Conservation (phyloP, 2,888 invertebrate genomes). For the Leptopilina drosophilae region DNA sequence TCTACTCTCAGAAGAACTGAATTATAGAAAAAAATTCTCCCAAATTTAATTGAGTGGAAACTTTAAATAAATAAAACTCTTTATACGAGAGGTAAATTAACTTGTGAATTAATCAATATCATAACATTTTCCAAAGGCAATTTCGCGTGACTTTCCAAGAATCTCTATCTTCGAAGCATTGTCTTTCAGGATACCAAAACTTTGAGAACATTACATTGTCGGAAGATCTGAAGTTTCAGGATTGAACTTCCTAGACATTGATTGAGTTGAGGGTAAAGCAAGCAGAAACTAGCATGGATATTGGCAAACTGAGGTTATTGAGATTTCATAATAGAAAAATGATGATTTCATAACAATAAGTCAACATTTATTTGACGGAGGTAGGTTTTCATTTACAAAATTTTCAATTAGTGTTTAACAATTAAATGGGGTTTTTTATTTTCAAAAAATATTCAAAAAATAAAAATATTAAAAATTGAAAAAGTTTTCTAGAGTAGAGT, state of each 20-base stretch:
- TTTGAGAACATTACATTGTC: constrained; percentile 22
- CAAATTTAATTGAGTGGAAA: too few relatives aligned
- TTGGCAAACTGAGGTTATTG: constrained; percentile 20
- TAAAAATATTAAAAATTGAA: too few relatives aligned
- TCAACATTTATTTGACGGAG: not conserved
- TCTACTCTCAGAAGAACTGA: too few relatives aligned
- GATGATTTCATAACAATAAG: not conserved
- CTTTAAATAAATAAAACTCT: too few relatives aligned
- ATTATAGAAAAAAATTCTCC: too few relatives aligned
- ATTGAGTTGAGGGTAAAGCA: constrained; percentile 32
- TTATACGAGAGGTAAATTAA: not conserved
- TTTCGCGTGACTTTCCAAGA: not conserved
- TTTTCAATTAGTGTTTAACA: too few relatives aligned
- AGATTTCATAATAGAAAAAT: constrained; percentile 26
- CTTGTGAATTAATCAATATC: not conserved
- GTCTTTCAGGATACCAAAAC: constrained; percentile 16
- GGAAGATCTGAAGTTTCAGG: constrained; percentile 28
- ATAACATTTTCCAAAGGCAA: constrained; percentile 7
- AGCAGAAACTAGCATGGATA: constrained; percentile 23
- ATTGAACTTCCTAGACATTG: constrained; percentile 27
- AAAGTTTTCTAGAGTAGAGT: too few relatives aligned
- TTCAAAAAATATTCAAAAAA: too few relatives aligned
- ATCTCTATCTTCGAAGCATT: constrained; percentile 1
- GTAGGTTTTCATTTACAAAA: too few relatives aligned
- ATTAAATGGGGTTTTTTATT: too few relatives aligned